Percentiles rank a stretch among this genome's conserved stretches.
Evolutionary conservation across 2,888 invertebrate genomes (phyloP).

Genomic region (Salpingus planirostris): DNA sequence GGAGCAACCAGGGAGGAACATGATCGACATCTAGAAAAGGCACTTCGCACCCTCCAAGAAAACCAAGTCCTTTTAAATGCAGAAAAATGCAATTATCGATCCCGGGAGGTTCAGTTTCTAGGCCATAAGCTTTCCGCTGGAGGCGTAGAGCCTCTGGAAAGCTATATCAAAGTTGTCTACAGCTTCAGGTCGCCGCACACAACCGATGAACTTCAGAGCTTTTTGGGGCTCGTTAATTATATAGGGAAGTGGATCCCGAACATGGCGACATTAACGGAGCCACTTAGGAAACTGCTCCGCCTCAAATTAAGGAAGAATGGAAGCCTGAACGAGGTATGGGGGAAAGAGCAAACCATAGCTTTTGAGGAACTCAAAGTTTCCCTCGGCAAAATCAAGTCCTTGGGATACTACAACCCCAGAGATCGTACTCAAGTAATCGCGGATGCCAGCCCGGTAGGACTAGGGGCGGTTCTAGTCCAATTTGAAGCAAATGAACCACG

Average conservation of each 20-base stretch:
- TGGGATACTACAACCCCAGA: slow-evolving; percentile 9
- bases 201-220: slow-evolving; percentile 6
- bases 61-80: slow-evolving; percentile 24
- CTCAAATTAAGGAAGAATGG: too few relatives aligned
- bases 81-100: slow-evolving; percentile 26
- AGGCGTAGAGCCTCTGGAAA: slow-evolving; percentile 23
- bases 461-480: slow-evolving; percentile 9
- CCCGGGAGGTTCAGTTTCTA: slow-evolving; percentile 22
- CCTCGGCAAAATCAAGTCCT: neutral
- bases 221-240: slow-evolving; percentile 13
- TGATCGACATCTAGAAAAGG: slow-evolving; percentile 21
- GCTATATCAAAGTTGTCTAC: slow-evolving; percentile 19
- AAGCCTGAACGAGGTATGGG: slow-evolving; percentile 40
- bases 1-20: slow-evolving; percentile 24
- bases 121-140: slow-evolving; percentile 25
- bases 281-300: slow-evolving; percentile 3
- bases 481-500: too few relatives aligned
- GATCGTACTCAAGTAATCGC: slow-evolving; percentile 6
- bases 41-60: slow-evolving; percentile 19
- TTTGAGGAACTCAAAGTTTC: slow-evolving; percentile 6
- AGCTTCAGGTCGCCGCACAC: slow-evolving; percentile 10
- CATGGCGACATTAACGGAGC: slow-evolving; percentile 5
- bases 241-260: slow-evolving; percentile 11
- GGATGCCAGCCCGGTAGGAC: slow-evolving; percentile 9
- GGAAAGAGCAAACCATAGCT: slow-evolving; percentile 3